These are phyloP conservation scores for Aegotheles bennettii DNA, from an alignment of 2,113 vertebrate genomes.

Conservation along the genomic window DNA sequence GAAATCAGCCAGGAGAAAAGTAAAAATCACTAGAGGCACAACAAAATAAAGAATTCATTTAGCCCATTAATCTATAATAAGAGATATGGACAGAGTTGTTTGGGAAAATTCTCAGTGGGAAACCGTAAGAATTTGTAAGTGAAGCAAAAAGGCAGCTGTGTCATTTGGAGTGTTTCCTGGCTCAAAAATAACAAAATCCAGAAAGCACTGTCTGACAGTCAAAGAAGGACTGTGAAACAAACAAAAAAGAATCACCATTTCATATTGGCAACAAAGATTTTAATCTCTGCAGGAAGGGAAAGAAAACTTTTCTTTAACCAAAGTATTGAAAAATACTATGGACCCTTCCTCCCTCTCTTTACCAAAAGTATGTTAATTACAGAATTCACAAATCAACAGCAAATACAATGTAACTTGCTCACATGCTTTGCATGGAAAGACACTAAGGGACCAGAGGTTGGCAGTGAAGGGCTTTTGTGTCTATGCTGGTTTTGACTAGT, in stretches of 20 bases:
- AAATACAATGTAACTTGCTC: neutral
- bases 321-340: neutral
- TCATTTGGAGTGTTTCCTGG: neutral
- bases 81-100: neutral
- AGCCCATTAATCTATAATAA: neutral
- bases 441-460: neutral
- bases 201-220: no score
- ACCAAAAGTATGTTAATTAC: neutral
- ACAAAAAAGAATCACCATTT: neutral
- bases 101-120: no score
- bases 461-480: neutral
- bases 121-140: neutral
- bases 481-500: neutral
- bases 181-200: no score
- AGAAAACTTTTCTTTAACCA: fast-evolving
- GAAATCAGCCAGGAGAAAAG: neutral
- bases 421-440: neutral
- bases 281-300: neutral
- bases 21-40: neutral
- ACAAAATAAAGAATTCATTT: no score
- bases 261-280: neutral
- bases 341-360: neutral
- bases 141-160: neutral
- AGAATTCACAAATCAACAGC: neutral
- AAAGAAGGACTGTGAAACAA: no score